Evolutionary conservation across 2,888 invertebrate genomes (phyloP), one percentile per base, ranked within the genome.

Genomic region (Caenorhabditis angaria): DNA sequence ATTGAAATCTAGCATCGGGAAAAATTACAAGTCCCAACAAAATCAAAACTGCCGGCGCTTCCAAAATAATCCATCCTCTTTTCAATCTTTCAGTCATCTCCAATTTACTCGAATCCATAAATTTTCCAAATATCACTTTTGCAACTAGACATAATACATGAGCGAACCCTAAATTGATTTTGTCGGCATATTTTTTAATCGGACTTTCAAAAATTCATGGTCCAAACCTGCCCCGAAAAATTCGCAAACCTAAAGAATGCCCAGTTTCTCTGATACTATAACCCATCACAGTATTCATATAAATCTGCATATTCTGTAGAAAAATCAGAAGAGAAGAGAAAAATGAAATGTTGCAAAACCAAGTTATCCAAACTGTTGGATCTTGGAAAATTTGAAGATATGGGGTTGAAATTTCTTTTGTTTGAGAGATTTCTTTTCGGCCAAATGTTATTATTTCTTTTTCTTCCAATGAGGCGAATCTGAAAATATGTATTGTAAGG

Each of bases 321-420:
- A 75, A 78, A n/a, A 76, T 58, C 12, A 75, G 61, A 2, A 74
- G 51, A 18, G 72, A 70, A 1, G 70, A 62, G 68, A 78, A 78
- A 63, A 75, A 78, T 3, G 70, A 58, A 12, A 73, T 54, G 28
- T 75, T 75, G 10, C 72, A 68, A n/a, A 67, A 60, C 78, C 78
- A 78, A 8, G 70, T 72, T 5, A 68, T 60, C 69, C 68, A 76
- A 10, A 74, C 77, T 53, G 73, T 73, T 20, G 69, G 58, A 59
- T 77, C 77, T 1, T 54, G 53, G 12, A 77, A 64, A n/a, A 72
- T 27, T 35, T 59, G 61, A 3, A 32, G 32, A 22, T 69, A 71
- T 22, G 77, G 77, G 6, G 65, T 62, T 20, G 51, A 28, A 18
- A 41, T 24, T 1, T 57, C 41, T 20, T 51, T 61, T 2, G 50